These are phyloP conservation scores for Galbula dea DNA, from an alignment of 2,113 vertebrate species.

Conservation along the genomic window DNA sequence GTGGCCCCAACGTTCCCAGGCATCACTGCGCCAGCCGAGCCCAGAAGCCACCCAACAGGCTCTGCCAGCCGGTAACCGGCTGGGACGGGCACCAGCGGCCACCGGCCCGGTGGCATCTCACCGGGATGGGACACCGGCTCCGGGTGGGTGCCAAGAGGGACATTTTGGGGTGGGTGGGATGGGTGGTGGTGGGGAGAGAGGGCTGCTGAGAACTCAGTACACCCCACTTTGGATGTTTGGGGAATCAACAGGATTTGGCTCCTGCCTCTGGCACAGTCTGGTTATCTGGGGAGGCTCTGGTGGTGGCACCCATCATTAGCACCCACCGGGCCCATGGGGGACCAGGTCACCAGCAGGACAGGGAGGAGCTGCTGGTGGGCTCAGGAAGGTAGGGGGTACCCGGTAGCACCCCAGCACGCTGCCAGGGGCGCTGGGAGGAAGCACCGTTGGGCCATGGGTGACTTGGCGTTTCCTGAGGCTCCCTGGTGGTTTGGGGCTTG, in stretches of 20 bases:
- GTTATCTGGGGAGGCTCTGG: too few species aligned
- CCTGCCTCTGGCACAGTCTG: too few species aligned
- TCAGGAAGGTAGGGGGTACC: too few species aligned
- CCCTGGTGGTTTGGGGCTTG: not conserved
- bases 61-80: not conserved
- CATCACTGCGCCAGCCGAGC: not conserved
- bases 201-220: not conserved
- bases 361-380: not conserved
- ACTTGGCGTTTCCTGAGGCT: conserved; percentile 82
- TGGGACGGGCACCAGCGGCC: not conserved
- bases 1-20: not conserved
- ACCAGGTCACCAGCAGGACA: too few species aligned
- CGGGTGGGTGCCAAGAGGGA: not conserved
- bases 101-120: not conserved
- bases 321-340: too few species aligned
- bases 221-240: not conserved
- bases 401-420: not conserved
- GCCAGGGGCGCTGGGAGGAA: conserved; percentile 73
- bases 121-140: not conserved
- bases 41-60: conserved; percentile 38
- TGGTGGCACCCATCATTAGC: too few species aligned
- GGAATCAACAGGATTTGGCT: too few species aligned
- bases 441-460: conserved; percentile 68
- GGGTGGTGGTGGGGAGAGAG: not conserved
- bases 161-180: not conserved